phyloP scores from a whole-genome alignment of 2,888 invertebrate genomes.

The Meteorus colon region DNA sequence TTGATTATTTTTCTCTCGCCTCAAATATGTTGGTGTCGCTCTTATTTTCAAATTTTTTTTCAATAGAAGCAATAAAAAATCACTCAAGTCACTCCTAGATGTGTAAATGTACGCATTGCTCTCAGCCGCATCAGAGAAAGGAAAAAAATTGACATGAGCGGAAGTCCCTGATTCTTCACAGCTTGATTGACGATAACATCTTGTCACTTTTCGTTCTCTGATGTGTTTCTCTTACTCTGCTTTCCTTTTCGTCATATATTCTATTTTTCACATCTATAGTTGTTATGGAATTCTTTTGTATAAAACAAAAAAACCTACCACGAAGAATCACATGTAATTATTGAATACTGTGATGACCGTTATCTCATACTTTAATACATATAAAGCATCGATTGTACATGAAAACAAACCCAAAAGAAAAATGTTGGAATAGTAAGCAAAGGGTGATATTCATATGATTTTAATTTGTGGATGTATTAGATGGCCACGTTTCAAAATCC shows the following conservation, averaged over 20 bases:
- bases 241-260: not conserved
- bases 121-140: constrained; percentile 48
- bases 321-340: too few relatives aligned
- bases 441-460: too few relatives aligned
- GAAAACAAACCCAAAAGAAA: too few relatives aligned
- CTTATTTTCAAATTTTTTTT: not conserved
- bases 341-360: too few relatives aligned
- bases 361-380: too few relatives aligned
- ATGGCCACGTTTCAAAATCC: too few relatives aligned
- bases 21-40: not conserved
- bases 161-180: constrained; percentile 59
- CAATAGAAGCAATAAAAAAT: constrained; percentile 23
- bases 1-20: not conserved
- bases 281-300: too few relatives aligned
- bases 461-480: too few relatives aligned
- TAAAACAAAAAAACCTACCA: too few relatives aligned
- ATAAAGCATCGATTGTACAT: too few relatives aligned
- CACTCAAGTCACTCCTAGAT: not conserved
- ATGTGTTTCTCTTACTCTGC: not conserved
- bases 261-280: not conserved
- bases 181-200: constrained; percentile 12
- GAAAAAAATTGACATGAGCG: constrained; percentile 44
- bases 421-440: too few relatives aligned
- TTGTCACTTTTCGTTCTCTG: constrained; percentile 22
- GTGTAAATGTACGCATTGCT: not conserved